A percentile compares a stretch with the other conserved stretches of the same genome.
phyloP scores from a whole-genome alignment of 35 echinoderm and acorn worm species.

The Ophioderma brevispina region DNA sequence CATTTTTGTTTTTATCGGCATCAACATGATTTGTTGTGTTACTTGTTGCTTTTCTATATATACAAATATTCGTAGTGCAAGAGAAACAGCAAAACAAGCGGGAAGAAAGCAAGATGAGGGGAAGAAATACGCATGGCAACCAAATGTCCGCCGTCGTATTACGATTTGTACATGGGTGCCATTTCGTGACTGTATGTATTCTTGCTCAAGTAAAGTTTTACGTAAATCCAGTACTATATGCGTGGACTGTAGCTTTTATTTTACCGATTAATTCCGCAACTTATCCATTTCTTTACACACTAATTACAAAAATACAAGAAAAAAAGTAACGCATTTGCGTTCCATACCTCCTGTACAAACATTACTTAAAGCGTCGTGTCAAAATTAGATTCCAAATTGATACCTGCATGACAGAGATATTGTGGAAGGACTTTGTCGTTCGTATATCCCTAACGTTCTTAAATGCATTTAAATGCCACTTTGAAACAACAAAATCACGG shows the following conservation, averaged over 20 bases:
- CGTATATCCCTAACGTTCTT: too few species aligned
- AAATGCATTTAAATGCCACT: too few species aligned
- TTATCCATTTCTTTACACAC: background rate
- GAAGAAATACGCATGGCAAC: background rate
- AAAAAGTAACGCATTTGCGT: too few species aligned
- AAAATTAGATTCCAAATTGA: too few species aligned
- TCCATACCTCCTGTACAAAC: too few species aligned
- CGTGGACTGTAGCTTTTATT: background rate
- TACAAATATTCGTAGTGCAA: background rate
- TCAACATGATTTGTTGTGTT: background rate
- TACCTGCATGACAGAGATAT: too few species aligned
- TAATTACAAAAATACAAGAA: too few species aligned
- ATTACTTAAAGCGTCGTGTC: too few species aligned
- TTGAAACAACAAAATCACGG: too few species aligned
- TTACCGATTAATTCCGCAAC: background rate
- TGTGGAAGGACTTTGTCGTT: too few species aligned
- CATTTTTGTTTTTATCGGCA: background rate
- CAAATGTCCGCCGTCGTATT: background rate
- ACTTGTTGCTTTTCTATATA: background rate
- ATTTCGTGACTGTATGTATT: background rate
- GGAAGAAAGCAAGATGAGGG: background rate
- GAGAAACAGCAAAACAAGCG: background rate
- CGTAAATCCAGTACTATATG: background rate
- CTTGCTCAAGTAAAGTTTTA: background rate
- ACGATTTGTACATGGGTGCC: background rate